Evolutionary conservation across 2,113 vertebrate genomes (phyloP), one percentile per base, ranked within the genome.

Genomic region (Ochotona princeps): DNA sequence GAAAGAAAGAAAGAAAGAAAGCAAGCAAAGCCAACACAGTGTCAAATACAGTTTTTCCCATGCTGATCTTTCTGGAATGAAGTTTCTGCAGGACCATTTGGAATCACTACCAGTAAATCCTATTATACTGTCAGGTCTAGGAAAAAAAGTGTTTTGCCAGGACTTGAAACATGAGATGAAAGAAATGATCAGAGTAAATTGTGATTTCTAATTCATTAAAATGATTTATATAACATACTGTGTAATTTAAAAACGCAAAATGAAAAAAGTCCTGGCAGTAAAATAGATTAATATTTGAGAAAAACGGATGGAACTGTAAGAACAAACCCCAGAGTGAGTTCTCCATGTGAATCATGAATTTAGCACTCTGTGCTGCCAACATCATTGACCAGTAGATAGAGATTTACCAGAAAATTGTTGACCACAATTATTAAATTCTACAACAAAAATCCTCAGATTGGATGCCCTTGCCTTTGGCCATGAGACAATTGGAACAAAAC

Each of bases 341-440:
- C 79, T 92, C 61, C 63, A 70, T 75, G 25, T 60, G 85, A 92
- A 54, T 30, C n/a, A 49, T 82, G 23, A 66, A 54, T 38, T 94
- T 84, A 75, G 49, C 18, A 57, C 67, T 86, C 44, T 25, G n/a
- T 35, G 70, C 35, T 95, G 83, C 82, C 81, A 82, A 89, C 23
- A 26, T 72, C 30, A n/a, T 12, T 86, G 60, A 60, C 74, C 73
- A 80, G 35, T 35, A 28, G 75, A 47, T n/a, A 61, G 61, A 63
- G 54, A 95, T 83, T 92, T 96, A 93, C 73, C 85, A 95, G 93
- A 86, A 92, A 89, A 93, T 63, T 76, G 51, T 82, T 83, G 54
- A 80, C 74, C 79, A 89, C 47, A 75, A 69, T 51, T 30, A 81
- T 97, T 93, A 76, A 96, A 94, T 70, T 88, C 93, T 88, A 57